A percentile compares a stretch with the other conserved stretches of the same genome.
Evolutionary conservation across 2,797 vertebrate species (phyloP).

Genomic region (Thripadectes ignobilis): DNA sequence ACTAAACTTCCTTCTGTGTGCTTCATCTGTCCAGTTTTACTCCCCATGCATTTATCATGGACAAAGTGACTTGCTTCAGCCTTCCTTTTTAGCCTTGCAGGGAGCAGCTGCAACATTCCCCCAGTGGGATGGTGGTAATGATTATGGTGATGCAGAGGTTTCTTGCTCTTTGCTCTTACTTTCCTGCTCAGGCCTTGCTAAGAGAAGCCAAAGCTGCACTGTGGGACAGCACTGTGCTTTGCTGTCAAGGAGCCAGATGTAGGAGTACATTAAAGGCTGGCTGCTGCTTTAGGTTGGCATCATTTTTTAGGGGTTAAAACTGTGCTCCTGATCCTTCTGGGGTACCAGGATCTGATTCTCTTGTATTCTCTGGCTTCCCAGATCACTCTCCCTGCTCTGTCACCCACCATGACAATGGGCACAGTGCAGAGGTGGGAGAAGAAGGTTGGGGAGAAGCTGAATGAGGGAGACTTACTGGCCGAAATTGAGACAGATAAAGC

Average conservation of each 20-base stretch:
- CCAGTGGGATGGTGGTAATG: background rate
- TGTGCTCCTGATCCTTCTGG: background rate
- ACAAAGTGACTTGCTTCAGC: background rate
- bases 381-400: slow-evolving; percentile 93
- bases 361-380: slow-evolving; percentile 56
- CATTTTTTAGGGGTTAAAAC: background rate
- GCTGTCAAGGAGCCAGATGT: background rate
- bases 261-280: background rate
- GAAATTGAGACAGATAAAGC: slow-evolving; percentile 99
- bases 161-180: background rate
- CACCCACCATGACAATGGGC: slow-evolving; percentile 98
- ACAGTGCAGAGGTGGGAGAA: slow-evolving; percentile 99
- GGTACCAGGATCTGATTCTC: background rate
- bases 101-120: background rate
- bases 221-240: background rate
- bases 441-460: slow-evolving; percentile 95
- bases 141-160: background rate
- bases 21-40: background rate
- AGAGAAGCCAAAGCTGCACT: background rate
- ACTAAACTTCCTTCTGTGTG: background rate
- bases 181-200: background rate
- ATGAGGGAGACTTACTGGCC: slow-evolving; percentile 93
- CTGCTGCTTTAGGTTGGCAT: background rate
- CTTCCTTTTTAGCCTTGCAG: background rate
- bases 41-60: background rate